Evolutionary conservation across 1,140 invertebrate genomes (phyloP).

Genomic region (Procambarus clarkii): DNA sequence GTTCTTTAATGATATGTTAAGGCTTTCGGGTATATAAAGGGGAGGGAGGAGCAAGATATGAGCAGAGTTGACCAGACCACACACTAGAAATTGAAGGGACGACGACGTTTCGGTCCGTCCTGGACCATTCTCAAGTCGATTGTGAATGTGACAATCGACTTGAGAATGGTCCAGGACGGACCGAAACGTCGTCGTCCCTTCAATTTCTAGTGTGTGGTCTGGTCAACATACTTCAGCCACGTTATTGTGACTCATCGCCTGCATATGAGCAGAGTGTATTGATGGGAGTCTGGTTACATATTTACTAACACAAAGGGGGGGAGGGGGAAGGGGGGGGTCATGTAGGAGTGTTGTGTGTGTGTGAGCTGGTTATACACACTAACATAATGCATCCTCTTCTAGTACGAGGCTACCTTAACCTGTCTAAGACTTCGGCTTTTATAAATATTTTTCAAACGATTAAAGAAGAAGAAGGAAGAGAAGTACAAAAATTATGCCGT

Average conservation of each 20-base stretch:
- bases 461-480: slow-evolving; percentile 41
- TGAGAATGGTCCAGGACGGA: too few species aligned
- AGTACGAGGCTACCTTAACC: background rate
- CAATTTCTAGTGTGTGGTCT: too few species aligned
- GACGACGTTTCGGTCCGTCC: too few species aligned
- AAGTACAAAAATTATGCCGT: slow-evolving; percentile 49
- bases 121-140: too few species aligned
- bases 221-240: too few species aligned
- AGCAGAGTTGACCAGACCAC: too few species aligned
- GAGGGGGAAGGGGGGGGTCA: background rate
- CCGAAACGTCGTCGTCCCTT: too few species aligned
- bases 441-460: slow-evolving; percentile 24
- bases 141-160: too few species aligned
- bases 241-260: too few species aligned
- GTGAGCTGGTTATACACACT: background rate
- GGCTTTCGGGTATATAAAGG: slow-evolving; percentile 45
- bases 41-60: background rate
- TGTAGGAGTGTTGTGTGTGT: background rate
- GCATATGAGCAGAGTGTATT: background rate
- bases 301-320: too few species aligned
- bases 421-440: background rate
- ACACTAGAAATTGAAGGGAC: too few species aligned
- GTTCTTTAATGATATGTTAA: slow-evolving; percentile 61
- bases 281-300: background rate
- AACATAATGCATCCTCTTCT: background rate